These are phyloP conservation scores for Actinostola sp. DNA, from an alignment of 92 coral and sea anemone genomes.

Conservation along the genomic window DNA sequence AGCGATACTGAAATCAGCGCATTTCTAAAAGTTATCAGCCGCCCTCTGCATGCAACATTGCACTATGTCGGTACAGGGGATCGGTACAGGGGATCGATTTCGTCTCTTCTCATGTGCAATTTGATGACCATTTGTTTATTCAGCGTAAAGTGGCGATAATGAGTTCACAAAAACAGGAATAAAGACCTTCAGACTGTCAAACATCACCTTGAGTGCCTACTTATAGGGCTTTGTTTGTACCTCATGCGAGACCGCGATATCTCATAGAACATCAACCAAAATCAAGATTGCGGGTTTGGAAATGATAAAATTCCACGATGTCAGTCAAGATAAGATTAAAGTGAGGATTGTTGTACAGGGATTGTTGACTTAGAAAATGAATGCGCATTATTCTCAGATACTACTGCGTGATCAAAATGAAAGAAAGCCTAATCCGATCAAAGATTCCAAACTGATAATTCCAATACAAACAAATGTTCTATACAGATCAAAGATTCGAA, in stretches of 20 bases:
- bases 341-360: too few relatives aligned
- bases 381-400: too few relatives aligned
- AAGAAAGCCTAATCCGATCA: not conserved
- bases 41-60: too few relatives aligned
- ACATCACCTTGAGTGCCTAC: constrained; percentile 4
- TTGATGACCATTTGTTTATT: constrained; percentile 11
- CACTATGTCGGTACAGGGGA: too few relatives aligned
- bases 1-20: too few relatives aligned
- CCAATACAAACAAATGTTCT: not conserved
- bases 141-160: constrained; percentile 26
- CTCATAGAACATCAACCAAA: not conserved
- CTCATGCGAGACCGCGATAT: not conserved
- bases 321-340: not conserved
- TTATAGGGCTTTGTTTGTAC: constrained; percentile 3
- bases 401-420: not conserved
- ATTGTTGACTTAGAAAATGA: too few relatives aligned
- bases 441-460: constrained; percentile 4
- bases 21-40: too few relatives aligned
- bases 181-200: constrained; percentile 19
- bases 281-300: constrained; percentile 6
- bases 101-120: not conserved
- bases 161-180: constrained; percentile 20
- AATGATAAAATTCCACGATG: constrained; percentile 9
- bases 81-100: not conserved
- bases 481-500: not conserved